Percentiles rank a stretch among this genome's conserved stretches.
These are phyloP conservation scores for Blomia tropicalis DNA, from an alignment of 2,888 invertebrate genomes.

Conservation along the genomic window DNA sequence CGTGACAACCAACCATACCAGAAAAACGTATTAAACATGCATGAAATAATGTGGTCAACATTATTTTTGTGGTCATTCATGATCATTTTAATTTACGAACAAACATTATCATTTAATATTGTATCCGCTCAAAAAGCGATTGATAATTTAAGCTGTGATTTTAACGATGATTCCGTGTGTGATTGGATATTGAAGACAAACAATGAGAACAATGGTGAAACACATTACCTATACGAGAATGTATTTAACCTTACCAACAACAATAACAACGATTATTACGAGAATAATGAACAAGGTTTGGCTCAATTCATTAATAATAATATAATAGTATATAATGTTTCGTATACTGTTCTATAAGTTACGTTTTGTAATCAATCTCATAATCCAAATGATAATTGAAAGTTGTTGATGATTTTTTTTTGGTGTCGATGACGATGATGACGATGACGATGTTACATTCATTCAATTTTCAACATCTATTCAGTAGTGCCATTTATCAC, in stretches of 20 bases:
- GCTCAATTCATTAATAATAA: neutral
- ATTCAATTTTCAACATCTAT: too few relatives aligned
- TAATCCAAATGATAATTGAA: neutral
- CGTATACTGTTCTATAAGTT: neutral
- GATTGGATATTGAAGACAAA: constrained; percentile 1
- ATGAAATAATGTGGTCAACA: too few relatives aligned
- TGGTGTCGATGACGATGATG: too few relatives aligned
- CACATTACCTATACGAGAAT: neutral
- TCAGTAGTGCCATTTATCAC: too few relatives aligned
- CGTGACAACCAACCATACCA: too few relatives aligned
- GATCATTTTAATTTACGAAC: too few relatives aligned
- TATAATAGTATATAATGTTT: too few relatives aligned
- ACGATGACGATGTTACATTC: too few relatives aligned
- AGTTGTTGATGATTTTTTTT: too few relatives aligned
- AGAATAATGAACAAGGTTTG: constrained; percentile 10
- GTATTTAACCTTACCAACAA: neutral
- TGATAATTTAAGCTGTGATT: constrained; percentile 14
- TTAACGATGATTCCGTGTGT: constrained; percentile 5
- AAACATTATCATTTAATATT: neutral
- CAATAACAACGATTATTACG: too few relatives aligned
- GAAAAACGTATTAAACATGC: too few relatives aligned
- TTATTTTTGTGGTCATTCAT: too few relatives aligned
- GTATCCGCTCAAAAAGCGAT: neutral
- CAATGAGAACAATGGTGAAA: neutral
- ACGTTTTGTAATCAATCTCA: neutral